Conservation (phyloP, 2,888 invertebrate genomes). For the Ormyrus labotus region DNA sequence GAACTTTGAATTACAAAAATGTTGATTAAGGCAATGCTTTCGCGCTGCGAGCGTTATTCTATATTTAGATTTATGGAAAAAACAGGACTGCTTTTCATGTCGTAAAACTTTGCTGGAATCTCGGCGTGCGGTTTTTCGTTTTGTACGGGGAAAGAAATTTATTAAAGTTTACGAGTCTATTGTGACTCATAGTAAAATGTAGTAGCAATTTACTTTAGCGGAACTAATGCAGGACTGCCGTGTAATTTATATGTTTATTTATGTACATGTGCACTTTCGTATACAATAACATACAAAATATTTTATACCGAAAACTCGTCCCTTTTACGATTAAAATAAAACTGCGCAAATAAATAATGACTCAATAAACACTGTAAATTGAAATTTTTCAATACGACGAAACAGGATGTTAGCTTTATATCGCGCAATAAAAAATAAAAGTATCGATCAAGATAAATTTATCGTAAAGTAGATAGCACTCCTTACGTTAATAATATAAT, state of each 20-base stretch:
- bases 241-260: constrained; percentile 25
- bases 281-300: not conserved
- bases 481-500: not conserved
- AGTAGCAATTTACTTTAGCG: constrained; percentile 28
- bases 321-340: constrained; percentile 13
- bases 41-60: too few relatives aligned
- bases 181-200: constrained; percentile 19
- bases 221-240: constrained; percentile 25
- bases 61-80: too few relatives aligned
- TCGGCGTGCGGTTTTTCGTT: too few relatives aligned
- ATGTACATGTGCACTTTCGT: constrained; percentile 1
- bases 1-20: too few relatives aligned
- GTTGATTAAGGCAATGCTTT: too few relatives aligned
- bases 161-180: constrained; percentile 4
- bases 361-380: too few relatives aligned
- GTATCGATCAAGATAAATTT: constrained; percentile 2
- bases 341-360: too few relatives aligned
- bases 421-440: not conserved
- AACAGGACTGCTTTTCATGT: too few relatives aligned
- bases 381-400: too few relatives aligned
- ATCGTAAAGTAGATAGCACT: not conserved
- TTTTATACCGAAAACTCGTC: constrained; percentile 3
- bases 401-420: too few relatives aligned
- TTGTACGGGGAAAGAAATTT: too few relatives aligned
- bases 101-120: too few relatives aligned